These are phyloP conservation scores for Montipora sp. DNA, from an alignment of 64 coral and sea anemone species.

Conservation along the genomic window DNA sequence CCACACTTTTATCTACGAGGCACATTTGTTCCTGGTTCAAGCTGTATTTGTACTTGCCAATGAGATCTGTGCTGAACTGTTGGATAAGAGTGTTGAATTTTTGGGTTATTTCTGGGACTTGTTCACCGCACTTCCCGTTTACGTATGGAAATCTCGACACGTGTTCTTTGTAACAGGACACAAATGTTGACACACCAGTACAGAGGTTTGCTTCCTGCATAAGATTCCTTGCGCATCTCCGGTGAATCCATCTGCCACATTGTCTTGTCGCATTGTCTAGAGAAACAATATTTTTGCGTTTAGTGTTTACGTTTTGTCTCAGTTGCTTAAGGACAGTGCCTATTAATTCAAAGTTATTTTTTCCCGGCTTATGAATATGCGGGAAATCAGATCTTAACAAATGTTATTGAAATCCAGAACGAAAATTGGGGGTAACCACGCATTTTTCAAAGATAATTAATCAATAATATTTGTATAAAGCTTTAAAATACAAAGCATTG, in stretches of 20 bases:
- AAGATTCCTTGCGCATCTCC: background rate
- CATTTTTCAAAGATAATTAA: too few species aligned
- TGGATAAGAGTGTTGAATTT: constrained; percentile 14
- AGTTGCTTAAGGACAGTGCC: too few species aligned
- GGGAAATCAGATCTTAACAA: too few species aligned
- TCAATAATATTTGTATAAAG: too few species aligned
- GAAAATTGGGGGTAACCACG: too few species aligned
- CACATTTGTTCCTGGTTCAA: background rate
- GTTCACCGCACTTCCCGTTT: background rate
- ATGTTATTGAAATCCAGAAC: too few species aligned
- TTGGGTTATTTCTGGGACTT: background rate
- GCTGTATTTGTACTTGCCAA: background rate
- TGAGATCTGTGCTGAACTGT: background rate
- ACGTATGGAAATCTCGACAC: background rate
- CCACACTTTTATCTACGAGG: background rate
- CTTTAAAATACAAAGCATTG: too few species aligned
- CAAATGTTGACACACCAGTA: background rate
- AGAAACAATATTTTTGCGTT: background rate
- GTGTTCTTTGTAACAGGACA: background rate
- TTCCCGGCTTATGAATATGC: too few species aligned
- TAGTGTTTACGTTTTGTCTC: too few species aligned
- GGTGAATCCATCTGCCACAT: background rate
- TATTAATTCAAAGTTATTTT: too few species aligned
- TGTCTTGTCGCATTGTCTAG: background rate
- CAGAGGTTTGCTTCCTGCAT: background rate